Percentiles rank a stretch among this genome's conserved stretches.
Conservation (phyloP, 37 sponge, comb jelly and placozoan species). For the Chondrosia reniformis region DNA sequence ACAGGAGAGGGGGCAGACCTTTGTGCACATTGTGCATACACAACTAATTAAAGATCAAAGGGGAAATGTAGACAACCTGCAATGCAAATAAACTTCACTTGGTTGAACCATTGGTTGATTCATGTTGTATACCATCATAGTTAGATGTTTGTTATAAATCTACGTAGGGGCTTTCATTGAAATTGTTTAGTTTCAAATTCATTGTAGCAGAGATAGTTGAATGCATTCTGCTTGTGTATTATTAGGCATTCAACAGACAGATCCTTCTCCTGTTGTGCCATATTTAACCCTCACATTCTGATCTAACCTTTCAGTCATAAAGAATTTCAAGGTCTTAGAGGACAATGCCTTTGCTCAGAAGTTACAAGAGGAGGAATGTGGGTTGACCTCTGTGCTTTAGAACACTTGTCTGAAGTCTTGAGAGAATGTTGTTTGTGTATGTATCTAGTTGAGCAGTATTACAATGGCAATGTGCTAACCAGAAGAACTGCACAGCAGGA, state of each 20-base stretch:
- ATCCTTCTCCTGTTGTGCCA: neutral
- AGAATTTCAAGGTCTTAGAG: neutral
- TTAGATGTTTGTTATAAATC: too few relatives aligned
- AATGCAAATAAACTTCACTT: too few relatives aligned
- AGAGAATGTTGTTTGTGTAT: neutral
- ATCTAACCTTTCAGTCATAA: neutral
- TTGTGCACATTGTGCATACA: too few relatives aligned
- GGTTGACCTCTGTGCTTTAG: neutral
- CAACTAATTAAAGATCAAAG: too few relatives aligned
- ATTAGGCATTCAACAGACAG: neutral
- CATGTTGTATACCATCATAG: too few relatives aligned
- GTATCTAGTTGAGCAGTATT: constrained; percentile 8
- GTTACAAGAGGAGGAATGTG: constrained; percentile 20
- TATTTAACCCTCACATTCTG: neutral
- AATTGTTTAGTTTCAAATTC: too few relatives aligned
- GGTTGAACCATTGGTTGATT: too few relatives aligned
- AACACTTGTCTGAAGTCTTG: neutral
- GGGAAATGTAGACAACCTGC: too few relatives aligned
- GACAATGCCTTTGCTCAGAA: constrained; percentile 9
- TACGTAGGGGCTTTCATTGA: too few relatives aligned
- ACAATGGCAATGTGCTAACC: constrained; percentile 9
- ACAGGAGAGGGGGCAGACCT: too few relatives aligned
- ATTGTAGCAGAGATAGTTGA: too few relatives aligned
- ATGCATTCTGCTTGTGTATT: too few relatives aligned
- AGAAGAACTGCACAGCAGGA: constrained; percentile 12